Conservation (phyloP, 2,888 invertebrate species). For the Drosophila mettleri region DNA sequence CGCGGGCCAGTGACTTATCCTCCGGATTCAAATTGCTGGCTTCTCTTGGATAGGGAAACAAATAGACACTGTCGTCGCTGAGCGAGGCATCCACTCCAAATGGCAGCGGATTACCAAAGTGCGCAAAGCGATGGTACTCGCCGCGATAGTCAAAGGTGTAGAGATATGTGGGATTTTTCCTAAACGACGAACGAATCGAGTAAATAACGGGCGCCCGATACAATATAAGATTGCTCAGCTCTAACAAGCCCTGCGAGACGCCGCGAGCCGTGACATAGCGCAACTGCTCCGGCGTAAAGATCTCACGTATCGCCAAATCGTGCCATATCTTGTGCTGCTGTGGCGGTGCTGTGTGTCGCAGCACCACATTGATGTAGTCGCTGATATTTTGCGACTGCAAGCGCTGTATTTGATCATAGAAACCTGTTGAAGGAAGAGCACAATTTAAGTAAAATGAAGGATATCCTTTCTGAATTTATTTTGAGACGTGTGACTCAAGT, state of each 20-base stretch:
- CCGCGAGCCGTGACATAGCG: slow-evolving; percentile 46
- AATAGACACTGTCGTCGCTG: slow-evolving; percentile 87
- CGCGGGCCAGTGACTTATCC: slow-evolving; percentile 84
- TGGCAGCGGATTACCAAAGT: slow-evolving; percentile 81
- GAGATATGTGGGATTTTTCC: slow-evolving; percentile 83
- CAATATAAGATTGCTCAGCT: slow-evolving; percentile 81
- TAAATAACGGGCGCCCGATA: slow-evolving; percentile 82
- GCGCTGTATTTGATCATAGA: slow-evolving; percentile 73
- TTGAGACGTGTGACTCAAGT: not conserved
- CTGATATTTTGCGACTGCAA: slow-evolving; percentile 75
- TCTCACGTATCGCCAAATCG: slow-evolving; percentile 77
- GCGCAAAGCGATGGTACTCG: slow-evolving; percentile 83
- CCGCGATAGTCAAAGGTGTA: slow-evolving; percentile 86
- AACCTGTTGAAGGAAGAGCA: slow-evolving; percentile 53
- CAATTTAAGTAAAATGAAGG: not conserved
- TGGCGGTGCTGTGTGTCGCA: slow-evolving; percentile 76
- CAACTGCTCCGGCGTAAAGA: slow-evolving; percentile 72
- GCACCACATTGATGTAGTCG: slow-evolving; percentile 81
- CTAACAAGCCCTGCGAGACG: slow-evolving; percentile 77
- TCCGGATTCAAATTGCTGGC: slow-evolving; percentile 79
- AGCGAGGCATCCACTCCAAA: slow-evolving; percentile 86
- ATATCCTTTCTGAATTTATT: not conserved
- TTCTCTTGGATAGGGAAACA: slow-evolving; percentile 85
- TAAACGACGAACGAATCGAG: slow-evolving; percentile 74
- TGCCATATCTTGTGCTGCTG: slow-evolving; percentile 76